A percentile compares a stretch with the other conserved stretches of the same genome.
These are phyloP conservation scores for Cylas formicarius DNA, from an alignment of 1,140 invertebrate genomes.

Conservation along the genomic window DNA sequence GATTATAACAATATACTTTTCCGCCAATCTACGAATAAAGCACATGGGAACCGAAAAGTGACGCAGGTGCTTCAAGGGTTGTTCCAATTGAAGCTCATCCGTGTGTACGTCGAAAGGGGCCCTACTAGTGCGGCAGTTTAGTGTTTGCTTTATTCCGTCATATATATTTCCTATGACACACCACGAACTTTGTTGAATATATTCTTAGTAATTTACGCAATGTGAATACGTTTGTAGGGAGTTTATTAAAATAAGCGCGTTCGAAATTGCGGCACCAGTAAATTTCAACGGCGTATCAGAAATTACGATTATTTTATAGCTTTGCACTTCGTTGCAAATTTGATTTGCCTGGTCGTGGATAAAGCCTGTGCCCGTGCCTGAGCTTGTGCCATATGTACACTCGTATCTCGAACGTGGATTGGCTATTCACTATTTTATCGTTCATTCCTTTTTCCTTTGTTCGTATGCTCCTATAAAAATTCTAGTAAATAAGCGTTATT, in stretches of 20 bases:
- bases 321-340: conserved; percentile 36
- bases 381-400: no score
- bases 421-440: no score
- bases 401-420: no score
- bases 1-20: no score
- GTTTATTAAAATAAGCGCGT: conserved; percentile 38
- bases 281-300: conserved; percentile 38
- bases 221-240: conserved; percentile 41
- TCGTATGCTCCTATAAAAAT: no score
- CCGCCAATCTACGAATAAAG: no score
- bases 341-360: conserved; percentile 31
- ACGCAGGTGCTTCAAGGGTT: no score
- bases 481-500: no score
- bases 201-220: conserved; percentile 43
- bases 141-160: conserved; percentile 35
- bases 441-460: no score
- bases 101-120: no score
- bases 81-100: no score
- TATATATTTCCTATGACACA: conserved; percentile 34
- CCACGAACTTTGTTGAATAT: conserved; percentile 40
- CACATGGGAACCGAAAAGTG: no score
- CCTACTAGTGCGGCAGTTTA: conserved; percentile 14
- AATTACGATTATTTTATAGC: conserved; percentile 40
- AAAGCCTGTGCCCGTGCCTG: conserved; percentile 3
- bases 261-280: conserved; percentile 35